Evolutionary conservation across 92 coral and sea anemone genomes (phyloP).

Genomic region (Nematostella vectensis): DNA sequence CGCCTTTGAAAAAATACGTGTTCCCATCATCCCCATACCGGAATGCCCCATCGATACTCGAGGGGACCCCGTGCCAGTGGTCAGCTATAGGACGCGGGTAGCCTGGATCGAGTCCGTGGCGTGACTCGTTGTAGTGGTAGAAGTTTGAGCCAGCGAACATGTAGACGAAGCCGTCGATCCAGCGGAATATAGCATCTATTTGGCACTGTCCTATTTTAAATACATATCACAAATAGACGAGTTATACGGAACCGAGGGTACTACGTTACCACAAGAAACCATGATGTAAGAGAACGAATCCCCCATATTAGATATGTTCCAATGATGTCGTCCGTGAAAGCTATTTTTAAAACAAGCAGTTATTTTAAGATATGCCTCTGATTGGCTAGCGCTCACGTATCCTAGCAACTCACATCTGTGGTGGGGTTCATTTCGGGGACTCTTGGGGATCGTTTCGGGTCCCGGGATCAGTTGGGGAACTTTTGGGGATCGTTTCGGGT

Average conservation of each 20-base stretch:
- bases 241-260: background rate
- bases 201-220: conserved; percentile 56
- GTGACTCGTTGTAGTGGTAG: conserved; percentile 72
- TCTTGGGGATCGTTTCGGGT: too few relatives aligned
- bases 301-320: too few relatives aligned
- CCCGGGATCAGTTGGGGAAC: too few relatives aligned
- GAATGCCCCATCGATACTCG: conserved; percentile 65
- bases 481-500: too few relatives aligned
- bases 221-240: background rate
- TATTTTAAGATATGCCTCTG: too few relatives aligned
- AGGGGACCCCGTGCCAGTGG: conserved; percentile 83
- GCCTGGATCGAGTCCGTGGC: conserved; percentile 63
- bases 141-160: conserved; percentile 72
- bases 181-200: conserved; percentile 70
- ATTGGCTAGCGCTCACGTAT: background rate
- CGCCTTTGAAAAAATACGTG: conserved; percentile 87
- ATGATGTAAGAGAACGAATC: too few relatives aligned
- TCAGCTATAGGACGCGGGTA: conserved; percentile 66
- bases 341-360: too few relatives aligned
- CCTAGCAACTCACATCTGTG: background rate
- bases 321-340: too few relatives aligned
- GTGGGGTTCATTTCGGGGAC: too few relatives aligned
- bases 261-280: background rate
- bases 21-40: conserved; percentile 77
- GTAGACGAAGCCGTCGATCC: conserved; percentile 74